These are phyloP conservation scores for Arion vulgaris DNA, from an alignment of 1,140 invertebrate species.

Conservation along the genomic window DNA sequence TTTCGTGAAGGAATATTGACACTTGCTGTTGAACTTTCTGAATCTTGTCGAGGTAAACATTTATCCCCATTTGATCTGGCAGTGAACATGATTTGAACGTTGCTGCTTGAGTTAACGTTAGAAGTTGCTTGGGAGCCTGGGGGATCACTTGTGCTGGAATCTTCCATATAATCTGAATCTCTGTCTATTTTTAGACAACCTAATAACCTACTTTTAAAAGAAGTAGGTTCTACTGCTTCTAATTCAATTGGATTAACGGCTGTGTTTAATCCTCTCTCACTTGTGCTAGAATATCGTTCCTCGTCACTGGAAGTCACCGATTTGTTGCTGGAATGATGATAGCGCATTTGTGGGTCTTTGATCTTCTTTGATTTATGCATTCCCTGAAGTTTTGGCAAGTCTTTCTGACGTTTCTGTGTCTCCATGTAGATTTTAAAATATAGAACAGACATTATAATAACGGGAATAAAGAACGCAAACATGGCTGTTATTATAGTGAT, in stretches of 20 bases:
- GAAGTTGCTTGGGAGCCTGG: conserved; percentile 51
- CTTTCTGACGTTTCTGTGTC: conserved; percentile 91
- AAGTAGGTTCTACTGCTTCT: conserved; percentile 26
- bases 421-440: conserved; percentile 88
- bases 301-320: conserved; percentile 52
- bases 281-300: conserved; percentile 46
- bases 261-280: conserved; percentile 41
- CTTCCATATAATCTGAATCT: conserved; percentile 65
- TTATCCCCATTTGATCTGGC: conserved; percentile 32
- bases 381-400: conserved; percentile 93
- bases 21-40: conserved; percentile 24
- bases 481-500: conserved; percentile 87
- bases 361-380: conserved; percentile 72
- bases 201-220: conserved; percentile 45
- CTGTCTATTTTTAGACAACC: conserved; percentile 65
- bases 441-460: conserved; percentile 74
- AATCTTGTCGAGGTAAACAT: conserved; percentile 21
- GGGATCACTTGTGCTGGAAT: conserved; percentile 65
- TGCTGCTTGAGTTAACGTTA: conserved; percentile 38
- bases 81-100: background rate
- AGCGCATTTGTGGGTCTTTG: conserved; percentile 22
- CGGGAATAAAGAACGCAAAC: conserved; percentile 97
- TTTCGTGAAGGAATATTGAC: background rate
- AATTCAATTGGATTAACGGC: conserved; percentile 42
- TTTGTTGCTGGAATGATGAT: conserved; percentile 51